Evolutionary conservation across 2,797 vertebrate species (phyloP), one percentile per base, ranked within the genome.

Genomic region (Pangasius mekongensis): DNA sequence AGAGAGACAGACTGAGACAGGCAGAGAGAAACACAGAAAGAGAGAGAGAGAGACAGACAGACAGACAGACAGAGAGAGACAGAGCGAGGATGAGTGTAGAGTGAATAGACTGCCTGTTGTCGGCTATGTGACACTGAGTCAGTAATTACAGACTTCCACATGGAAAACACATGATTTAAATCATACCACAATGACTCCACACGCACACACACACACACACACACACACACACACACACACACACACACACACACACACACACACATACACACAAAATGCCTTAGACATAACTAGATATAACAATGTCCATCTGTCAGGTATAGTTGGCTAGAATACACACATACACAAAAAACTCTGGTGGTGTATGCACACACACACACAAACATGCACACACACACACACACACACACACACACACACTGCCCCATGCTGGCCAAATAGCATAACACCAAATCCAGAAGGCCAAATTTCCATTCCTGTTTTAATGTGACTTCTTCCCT

Each of bases 61-160:
- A n/a, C 0, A 77, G 47, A 52, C 0, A 77, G 2, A 77, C 1
- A 52, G 5, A 54, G 10, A 47, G 22, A 30, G n/a, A 76, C 24
- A 49, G 8, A 76, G 47, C 27, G 39, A 20, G 24, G 3, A 30
- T 54, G 54, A 58, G 47, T 77, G 52, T 58, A 33, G 27, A 16
- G 7, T 52, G 47, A 54, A 78, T 18, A 78, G 49, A 16, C 0
- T 49, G 52, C 13, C 1, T 22, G 5, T 18, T 30, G 20, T 27
- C 0, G 36, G 49, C 47, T 39, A 18, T 60, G 69, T 86, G 84
- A 86, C 73, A 86, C 49, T 81, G 30, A 80, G 30, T 67, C 30
- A 67, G 62, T 27, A 87, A 80, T 69, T 86, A 66, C 27, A 66
- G 43, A 30, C 27, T 86, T 77, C 13, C n/a, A 33, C 18, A 58